Evolutionary conservation across 2,797 vertebrate genomes (phyloP).

Genomic region (Alcedo quadribrachys): DNA sequence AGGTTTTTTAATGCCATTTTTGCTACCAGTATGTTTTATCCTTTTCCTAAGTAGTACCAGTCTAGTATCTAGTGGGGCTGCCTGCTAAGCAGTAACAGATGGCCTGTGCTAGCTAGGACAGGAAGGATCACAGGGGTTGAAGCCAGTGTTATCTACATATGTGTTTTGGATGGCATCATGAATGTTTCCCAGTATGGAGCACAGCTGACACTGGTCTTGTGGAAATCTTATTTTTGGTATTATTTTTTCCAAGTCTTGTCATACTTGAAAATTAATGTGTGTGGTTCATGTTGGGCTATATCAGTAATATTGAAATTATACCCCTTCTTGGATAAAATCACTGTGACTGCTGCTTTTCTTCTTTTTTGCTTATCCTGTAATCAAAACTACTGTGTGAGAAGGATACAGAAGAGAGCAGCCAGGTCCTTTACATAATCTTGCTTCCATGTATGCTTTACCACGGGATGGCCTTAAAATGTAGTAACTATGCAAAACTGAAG

Average conservation of each 20-base stretch:
- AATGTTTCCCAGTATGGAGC: constrained; percentile 2
- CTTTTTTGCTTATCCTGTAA: neutral
- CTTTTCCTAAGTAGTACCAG: neutral
- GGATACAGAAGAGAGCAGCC: constrained; percentile 26
- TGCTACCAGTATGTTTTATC: constrained; percentile 17
- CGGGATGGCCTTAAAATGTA: constrained; percentile 23
- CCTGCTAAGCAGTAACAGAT: constrained; percentile 48
- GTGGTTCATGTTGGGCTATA: constrained; percentile 38
- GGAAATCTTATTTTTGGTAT: constrained; percentile 1
- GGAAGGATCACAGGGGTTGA: neutral
- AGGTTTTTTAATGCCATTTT: constrained; percentile 3
- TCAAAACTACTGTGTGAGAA: constrained; percentile 26
- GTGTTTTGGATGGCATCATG: neutral
- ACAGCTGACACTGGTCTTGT: constrained; percentile 2
- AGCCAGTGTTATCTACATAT: neutral
- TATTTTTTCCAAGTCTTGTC: constrained; percentile 9
- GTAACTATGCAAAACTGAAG: neutral
- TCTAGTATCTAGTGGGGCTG: neutral
- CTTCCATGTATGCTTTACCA: constrained; percentile 1
- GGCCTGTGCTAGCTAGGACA: neutral
- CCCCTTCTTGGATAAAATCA: constrained; percentile 35
- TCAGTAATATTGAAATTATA: constrained; percentile 51
- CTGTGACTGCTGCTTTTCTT: constrained; percentile 18
- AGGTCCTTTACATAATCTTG: constrained; percentile 33
- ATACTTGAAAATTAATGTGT: constrained; percentile 15